phyloP scores from a whole-genome alignment of 1,140 invertebrate genomes.

The Drosophila athabasca region DNA sequence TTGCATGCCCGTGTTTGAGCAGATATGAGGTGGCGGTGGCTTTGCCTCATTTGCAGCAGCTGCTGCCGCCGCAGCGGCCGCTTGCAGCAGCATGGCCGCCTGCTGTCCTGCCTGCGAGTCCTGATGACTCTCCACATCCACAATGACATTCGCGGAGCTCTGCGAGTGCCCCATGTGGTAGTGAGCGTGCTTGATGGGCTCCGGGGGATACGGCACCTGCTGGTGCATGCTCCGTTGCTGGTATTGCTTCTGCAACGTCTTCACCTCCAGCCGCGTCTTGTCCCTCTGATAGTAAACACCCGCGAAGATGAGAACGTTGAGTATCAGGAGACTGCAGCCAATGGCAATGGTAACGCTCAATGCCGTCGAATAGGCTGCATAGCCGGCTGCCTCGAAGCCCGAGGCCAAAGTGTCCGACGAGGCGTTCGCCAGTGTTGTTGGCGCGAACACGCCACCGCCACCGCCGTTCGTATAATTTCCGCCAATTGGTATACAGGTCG shows the following conservation, averaged over 20 bases:
- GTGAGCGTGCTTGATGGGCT: slow-evolving; percentile 88
- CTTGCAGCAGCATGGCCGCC: slow-evolving; percentile 87
- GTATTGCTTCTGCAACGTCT: slow-evolving; percentile 87
- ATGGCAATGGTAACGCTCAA: slow-evolving; percentile 96
- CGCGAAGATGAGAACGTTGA: slow-evolving; percentile 96
- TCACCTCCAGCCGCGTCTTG: slow-evolving; percentile 92
- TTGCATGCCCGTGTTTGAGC: slow-evolving; percentile 82
- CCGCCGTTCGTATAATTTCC: slow-evolving; percentile 83
- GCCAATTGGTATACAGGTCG: slow-evolving; percentile 85
- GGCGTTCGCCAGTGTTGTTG: slow-evolving; percentile 85
- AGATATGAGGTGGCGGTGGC: slow-evolving; percentile 82
- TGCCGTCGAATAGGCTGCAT: slow-evolving; percentile 94
- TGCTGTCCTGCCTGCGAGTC: slow-evolving; percentile 84
- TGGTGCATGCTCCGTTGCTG: slow-evolving; percentile 88
- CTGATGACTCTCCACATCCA: slow-evolving; percentile 91
- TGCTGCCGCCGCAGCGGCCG: slow-evolving; percentile 84
- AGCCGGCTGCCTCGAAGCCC: slow-evolving; percentile 92
- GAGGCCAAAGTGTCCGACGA: slow-evolving; percentile 88
- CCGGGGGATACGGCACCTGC: slow-evolving; percentile 88
- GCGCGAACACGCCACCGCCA: slow-evolving; percentile 77
- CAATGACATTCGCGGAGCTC: slow-evolving; percentile 88
- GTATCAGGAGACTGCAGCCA: slow-evolving; percentile 93
- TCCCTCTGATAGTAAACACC: slow-evolving; percentile 97
- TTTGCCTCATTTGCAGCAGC: slow-evolving; percentile 65
- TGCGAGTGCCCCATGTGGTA: slow-evolving; percentile 88